A percentile compares a stretch with the other conserved stretches of the same genome.
phyloP scores from a whole-genome alignment of 2,113 vertebrate species.

The Etia nguti region DNA sequence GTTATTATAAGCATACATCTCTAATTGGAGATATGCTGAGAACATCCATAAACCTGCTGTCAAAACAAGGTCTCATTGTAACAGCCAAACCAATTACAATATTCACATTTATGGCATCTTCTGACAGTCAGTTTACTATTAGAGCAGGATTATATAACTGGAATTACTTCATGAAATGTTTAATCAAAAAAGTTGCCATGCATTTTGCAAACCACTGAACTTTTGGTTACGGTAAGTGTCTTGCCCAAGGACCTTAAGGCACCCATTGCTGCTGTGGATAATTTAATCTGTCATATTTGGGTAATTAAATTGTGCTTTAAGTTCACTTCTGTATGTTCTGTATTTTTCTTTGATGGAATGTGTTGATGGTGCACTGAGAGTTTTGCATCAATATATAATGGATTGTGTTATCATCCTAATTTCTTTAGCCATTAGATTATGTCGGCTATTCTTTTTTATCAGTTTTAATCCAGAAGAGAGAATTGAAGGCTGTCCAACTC shows the following conservation, averaged over 20 bases:
- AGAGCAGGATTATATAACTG: neutral
- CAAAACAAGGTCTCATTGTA: neutral
- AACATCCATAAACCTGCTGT: neutral
- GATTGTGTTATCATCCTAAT: too few species aligned
- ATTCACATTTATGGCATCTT: neutral
- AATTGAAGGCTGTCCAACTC: slow-evolving; percentile 83
- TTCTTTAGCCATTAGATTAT: neutral
- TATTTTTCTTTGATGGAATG: neutral
- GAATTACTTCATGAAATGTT: neutral
- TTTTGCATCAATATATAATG: slow-evolving; percentile 10
- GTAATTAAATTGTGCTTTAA: neutral
- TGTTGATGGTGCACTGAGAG: neutral
- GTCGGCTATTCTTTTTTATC: slow-evolving; percentile 26
- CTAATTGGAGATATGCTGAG: neutral
- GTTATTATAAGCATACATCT: neutral
- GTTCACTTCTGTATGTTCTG: neutral
- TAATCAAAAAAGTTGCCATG: neutral
- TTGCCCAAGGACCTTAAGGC: neutral
- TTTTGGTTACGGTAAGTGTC: neutral
- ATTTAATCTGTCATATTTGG: neutral
- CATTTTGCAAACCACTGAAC: neutral
- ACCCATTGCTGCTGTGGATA: neutral
- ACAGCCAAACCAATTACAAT: neutral
- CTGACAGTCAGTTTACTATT: neutral
- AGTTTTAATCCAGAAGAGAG: slow-evolving; percentile 84